Evolutionary conservation across 2,113 vertebrate genomes (phyloP).

Genomic region (Arenaria interpres): DNA sequence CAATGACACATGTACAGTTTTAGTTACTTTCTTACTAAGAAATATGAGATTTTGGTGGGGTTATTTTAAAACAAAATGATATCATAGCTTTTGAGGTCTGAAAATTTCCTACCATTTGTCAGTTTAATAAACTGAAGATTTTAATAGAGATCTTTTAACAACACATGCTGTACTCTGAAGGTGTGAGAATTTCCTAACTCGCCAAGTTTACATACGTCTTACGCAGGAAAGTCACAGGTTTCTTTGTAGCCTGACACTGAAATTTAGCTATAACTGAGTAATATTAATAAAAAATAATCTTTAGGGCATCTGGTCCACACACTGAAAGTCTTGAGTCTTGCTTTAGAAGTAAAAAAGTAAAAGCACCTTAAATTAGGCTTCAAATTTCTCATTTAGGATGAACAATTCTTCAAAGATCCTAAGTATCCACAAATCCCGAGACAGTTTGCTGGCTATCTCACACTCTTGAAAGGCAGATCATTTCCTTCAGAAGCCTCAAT

Average conservation of each 20-base stretch:
- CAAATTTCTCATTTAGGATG: not conserved
- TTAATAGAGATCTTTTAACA: constrained; percentile 40
- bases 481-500: not conserved
- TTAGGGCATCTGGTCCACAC: not conserved
- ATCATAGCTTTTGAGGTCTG: not conserved
- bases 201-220: constrained; percentile 42
- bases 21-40: not conserved
- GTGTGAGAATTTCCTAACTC: constrained; percentile 39
- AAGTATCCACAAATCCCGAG: not conserved
- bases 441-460: not conserved
- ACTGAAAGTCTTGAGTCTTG: not conserved
- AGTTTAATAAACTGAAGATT: constrained; percentile 47
- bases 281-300: not conserved
- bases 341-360: not conserved
- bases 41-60: not conserved
- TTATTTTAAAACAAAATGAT: constrained; percentile 27
- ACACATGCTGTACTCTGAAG: constrained; percentile 29
- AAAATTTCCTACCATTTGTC: constrained; percentile 27
- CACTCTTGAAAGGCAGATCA: not conserved
- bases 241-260: not conserved
- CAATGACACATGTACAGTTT: not conserved
- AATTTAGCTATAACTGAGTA: not conserved
- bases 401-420: not conserved
- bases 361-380: not conserved
- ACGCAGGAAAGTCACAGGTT: not conserved